phyloP scores from a whole-genome alignment of 2,797 vertebrate species.

The Eulemur albifrons region DNA sequence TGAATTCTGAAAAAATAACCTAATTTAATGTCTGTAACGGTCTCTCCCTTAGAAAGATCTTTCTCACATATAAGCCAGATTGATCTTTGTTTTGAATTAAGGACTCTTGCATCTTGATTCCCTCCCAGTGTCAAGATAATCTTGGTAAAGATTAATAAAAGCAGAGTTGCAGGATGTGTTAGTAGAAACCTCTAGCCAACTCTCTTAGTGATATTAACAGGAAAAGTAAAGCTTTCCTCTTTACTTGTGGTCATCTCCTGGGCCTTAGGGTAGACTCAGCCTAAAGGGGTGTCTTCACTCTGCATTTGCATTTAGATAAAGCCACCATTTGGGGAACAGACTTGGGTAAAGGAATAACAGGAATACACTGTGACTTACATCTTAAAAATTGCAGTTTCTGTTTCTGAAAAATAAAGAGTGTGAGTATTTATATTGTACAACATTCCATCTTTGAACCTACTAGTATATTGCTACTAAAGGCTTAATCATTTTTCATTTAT shows the following conservation, averaged over 20 bases:
- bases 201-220: background rate
- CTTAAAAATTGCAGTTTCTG: background rate
- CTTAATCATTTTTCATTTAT: slow-evolving; percentile 32
- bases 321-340: background rate
- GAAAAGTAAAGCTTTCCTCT: background rate
- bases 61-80: background rate
- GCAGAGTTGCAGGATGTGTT: background rate
- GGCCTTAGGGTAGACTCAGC: background rate
- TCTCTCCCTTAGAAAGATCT: background rate
- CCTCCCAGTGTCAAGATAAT: background rate
- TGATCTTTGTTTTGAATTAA: slow-evolving; percentile 46
- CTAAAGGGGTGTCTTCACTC: background rate
- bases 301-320: background rate
- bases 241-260: background rate
- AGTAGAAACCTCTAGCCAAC: background rate
- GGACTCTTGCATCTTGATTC: background rate
- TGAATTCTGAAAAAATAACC: slow-evolving; percentile 27
- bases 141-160: slow-evolving; percentile 13
- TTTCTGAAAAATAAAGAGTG: background rate
- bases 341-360: background rate
- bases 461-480: background rate
- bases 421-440: background rate
- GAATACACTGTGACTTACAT: background rate
- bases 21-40: background rate
- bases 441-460: background rate